Evolutionary conservation across 2,113 vertebrate genomes (phyloP).

Genomic region (Leptodactylus fuscus): DNA sequence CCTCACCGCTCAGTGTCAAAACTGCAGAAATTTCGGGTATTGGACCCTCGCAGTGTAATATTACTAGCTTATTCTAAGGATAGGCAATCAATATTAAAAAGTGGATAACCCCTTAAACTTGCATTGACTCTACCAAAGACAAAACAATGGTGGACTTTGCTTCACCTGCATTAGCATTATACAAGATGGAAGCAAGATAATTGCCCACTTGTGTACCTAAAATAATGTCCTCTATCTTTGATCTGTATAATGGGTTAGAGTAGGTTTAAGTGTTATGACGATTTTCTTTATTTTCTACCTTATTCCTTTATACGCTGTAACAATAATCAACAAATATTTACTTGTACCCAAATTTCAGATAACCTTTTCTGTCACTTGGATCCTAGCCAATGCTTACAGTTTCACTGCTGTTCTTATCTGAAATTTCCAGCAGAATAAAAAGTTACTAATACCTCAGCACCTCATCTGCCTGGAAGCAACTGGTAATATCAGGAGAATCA

Average conservation of each 20-base stretch:
- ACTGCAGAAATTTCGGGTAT: no score
- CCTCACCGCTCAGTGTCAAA: no score
- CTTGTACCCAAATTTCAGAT: conserved; percentile 8
- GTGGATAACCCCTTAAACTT: no score
- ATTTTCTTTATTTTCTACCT: not conserved
- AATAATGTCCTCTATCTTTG: not conserved
- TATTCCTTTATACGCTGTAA: not conserved
- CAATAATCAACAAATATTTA: not conserved
- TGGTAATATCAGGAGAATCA: conserved; percentile 9
- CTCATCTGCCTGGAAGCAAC: conserved; percentile 31
- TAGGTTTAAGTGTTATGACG: not conserved
- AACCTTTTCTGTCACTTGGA: conserved; percentile 9
- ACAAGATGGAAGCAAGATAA: no score
- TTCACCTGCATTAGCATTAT: no score
- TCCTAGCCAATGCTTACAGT: not conserved
- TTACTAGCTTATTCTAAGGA: no score
- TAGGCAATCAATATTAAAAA: no score
- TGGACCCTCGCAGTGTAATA: no score
- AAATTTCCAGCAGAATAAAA: conserved; percentile 23
- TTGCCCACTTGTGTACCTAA: no score
- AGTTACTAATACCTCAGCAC: conserved; percentile 6
- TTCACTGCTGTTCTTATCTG: conserved; percentile 15
- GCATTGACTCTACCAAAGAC: no score
- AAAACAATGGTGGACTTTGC: no score
- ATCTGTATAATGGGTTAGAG: not conserved